Evolutionary conservation across 2,797 vertebrate genomes (phyloP), one percentile per base, ranked within the genome.

Genomic region (Psittacula derbiana): DNA sequence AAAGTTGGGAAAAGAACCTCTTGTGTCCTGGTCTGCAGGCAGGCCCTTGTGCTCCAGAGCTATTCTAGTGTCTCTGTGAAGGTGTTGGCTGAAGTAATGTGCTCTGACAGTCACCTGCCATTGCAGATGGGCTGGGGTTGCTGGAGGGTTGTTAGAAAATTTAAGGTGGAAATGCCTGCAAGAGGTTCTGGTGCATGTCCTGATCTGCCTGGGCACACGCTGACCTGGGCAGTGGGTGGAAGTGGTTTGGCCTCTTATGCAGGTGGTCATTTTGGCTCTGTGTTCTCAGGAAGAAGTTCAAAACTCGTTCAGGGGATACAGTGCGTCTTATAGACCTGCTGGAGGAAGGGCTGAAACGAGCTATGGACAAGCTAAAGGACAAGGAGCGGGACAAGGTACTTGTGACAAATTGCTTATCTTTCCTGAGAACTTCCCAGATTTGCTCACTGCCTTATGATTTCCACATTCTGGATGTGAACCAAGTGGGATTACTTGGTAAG

Each of bases 291-390:
- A 99, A 99, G 97, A 99, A 99, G 98, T 99, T 99, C 96, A 99
- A 99, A 98, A 99, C 99, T 7, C 98, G 99, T 21, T 99, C 99
- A 1, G 99, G 99, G 40, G 99, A 99, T 94, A 99, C 99, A 0
- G 99, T 99, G 82, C 98, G 99, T 61, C 98, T 99, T 58, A 98
- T 98, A 86, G 99, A 99, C 88, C 98, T 99, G 75, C 97, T 99
- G 96, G 98, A 99, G 9, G 99, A 99, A 92, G 99, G 99, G 5
- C 97, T 99, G 71, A 99, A 98, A 96, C 98, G 99, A 88, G 99
- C 98, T n/a, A 99, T 99, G 99, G 99, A 99, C 98, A 99, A 99
- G 90, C 97, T 99, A 94, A 99, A 98, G 62, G 99, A 99, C 80
- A 99, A 99, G 95, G 99, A 99, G 70, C 97, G 99, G 90, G 99